Percentiles rank a stretch among this genome's conserved stretches.
Evolutionary conservation across 2,888 invertebrate species (phyloP).

Genomic region (Lydus trimaculatus): DNA sequence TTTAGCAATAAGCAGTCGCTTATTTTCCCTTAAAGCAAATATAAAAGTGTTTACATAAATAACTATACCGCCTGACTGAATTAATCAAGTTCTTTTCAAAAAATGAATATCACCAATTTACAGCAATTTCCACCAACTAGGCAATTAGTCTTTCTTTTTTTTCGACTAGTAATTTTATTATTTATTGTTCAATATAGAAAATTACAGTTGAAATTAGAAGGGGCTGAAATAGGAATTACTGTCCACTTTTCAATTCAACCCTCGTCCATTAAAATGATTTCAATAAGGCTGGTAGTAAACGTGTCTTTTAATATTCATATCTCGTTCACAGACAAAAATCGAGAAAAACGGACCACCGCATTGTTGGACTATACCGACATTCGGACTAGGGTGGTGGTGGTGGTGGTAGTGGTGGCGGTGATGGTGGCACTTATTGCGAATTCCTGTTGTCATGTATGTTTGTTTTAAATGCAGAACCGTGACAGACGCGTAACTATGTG

Average conservation of each 20-base stretch:
- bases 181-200: not conserved
- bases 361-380: not conserved
- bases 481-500: constrained; percentile 55
- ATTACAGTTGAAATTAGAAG: not conserved
- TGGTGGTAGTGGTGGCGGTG: constrained; percentile 18
- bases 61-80: not conserved
- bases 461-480: constrained; percentile 50
- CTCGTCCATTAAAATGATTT: constrained; percentile 36
- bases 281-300: constrained; percentile 29
- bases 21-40: not conserved
- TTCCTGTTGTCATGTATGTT: constrained; percentile 55
- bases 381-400: constrained; percentile 14
- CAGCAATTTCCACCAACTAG: not conserved
- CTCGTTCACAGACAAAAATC: constrained; percentile 36
- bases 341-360: constrained; percentile 25
- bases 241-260: constrained; percentile 23
- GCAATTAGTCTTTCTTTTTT: not conserved
- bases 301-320: constrained; percentile 39
- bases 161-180: not conserved
- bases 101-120: not conserved
- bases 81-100: not conserved
- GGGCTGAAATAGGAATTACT: not conserved
- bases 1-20: not conserved
- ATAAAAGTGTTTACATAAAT: not conserved
- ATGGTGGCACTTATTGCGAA: constrained; percentile 53